A percentile compares a stretch with the other conserved stretches of the same genome.
Evolutionary conservation across 2,797 vertebrate species (phyloP).

Genomic region (Pseudocheirus occidentalis): DNA sequence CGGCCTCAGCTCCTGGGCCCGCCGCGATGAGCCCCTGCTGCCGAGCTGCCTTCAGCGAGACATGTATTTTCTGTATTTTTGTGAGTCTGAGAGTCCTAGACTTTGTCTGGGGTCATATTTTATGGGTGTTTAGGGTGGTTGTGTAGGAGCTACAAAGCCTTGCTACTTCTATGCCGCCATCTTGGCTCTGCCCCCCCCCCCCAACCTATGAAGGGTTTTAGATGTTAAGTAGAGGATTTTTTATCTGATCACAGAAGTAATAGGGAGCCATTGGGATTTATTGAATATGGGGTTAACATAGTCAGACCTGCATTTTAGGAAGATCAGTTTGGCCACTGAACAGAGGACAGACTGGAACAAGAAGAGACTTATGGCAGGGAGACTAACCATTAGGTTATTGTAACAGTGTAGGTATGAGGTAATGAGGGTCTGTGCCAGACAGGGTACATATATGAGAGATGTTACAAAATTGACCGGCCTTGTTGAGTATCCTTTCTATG

Average conservation of each 20-base stretch:
- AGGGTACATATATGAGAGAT: too few relatives aligned
- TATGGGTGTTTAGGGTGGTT: too few relatives aligned
- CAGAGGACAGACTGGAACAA: not conserved
- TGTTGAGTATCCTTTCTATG: not conserved
- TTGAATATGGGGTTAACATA: not conserved
- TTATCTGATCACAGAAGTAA: not conserved
- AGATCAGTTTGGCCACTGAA: not conserved
- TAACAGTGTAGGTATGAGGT: not conserved
- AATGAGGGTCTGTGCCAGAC: not conserved
- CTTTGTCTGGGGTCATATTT: too few relatives aligned
- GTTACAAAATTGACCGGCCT: not conserved
- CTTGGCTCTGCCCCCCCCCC: too few relatives aligned
- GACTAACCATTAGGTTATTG: not conserved
- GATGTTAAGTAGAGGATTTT: not conserved
- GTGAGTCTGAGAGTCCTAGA: too few relatives aligned
- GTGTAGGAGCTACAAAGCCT: too few relatives aligned
- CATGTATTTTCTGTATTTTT: too few relatives aligned
- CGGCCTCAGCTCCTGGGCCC: too few relatives aligned
- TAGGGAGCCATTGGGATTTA: not conserved
- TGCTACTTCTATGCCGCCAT: too few relatives aligned
- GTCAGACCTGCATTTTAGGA: not conserved
- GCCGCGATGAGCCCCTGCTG: too few relatives aligned
- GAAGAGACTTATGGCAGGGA: not conserved
- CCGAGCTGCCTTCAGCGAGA: too few relatives aligned
- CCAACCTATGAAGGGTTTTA: not conserved